These are phyloP conservation scores for Papilio aristodemus DNA, from an alignment of 1,140 invertebrate species.

Conservation along the genomic window DNA sequence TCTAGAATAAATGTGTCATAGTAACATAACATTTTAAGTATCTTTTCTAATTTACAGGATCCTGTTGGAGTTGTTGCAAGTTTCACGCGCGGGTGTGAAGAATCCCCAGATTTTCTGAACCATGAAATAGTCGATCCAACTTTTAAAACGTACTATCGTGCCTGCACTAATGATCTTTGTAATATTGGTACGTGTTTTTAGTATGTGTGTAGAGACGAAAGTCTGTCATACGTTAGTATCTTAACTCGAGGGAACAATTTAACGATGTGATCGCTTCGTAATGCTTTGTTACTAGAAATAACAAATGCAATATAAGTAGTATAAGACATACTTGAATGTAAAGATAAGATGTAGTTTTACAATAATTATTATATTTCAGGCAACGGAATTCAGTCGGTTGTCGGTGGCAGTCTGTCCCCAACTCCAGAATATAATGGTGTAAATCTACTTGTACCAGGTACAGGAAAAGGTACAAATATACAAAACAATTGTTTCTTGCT, in stretches of 20 bases:
- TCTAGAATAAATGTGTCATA: too few species aligned
- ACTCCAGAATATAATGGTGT: slow-evolving; percentile 51
- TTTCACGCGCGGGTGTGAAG: slow-evolving; percentile 76
- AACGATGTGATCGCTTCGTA: too few species aligned
- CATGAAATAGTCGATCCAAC: slow-evolving; percentile 71
- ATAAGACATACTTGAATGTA: neutral
- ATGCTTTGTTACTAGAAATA: too few species aligned
- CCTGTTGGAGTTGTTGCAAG: slow-evolving; percentile 71
- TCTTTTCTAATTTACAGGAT: slow-evolving; percentile 58
- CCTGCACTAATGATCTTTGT: slow-evolving; percentile 77
- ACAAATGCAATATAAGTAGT: neutral
- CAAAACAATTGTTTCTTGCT: neutral
- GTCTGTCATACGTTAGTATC: too few species aligned
- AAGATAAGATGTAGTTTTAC: neutral
- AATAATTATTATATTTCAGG: slow-evolving; percentile 53
- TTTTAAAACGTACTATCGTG: slow-evolving; percentile 75
- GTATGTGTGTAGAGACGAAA: neutral
- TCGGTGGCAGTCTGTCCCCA: slow-evolving; percentile 60
- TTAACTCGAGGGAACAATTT: too few species aligned
- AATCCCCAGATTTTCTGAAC: slow-evolving; percentile 71
- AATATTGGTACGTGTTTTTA: slow-evolving; percentile 69
- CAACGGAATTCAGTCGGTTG: slow-evolving; percentile 68
- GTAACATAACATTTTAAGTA: too few species aligned
- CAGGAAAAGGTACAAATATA: slow-evolving; percentile 41
- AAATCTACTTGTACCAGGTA: slow-evolving; percentile 73